phyloP scores from a whole-genome alignment of 2,797 vertebrate genomes.

The Micrastur ruficollis region DNA sequence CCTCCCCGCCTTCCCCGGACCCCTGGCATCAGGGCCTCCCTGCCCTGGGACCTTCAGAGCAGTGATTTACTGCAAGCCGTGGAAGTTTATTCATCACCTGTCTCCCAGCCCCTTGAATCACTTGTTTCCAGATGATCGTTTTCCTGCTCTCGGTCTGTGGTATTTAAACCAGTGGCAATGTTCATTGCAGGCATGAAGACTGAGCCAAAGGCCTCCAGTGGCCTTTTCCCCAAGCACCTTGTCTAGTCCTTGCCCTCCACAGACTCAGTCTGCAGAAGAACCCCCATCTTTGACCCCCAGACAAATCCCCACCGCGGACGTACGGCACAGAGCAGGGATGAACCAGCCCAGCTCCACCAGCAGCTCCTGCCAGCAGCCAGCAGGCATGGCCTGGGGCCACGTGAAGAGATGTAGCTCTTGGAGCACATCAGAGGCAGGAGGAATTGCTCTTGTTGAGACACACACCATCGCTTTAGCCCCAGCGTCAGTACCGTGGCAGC shows the following conservation, averaged over 20 bases:
- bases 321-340: not conserved
- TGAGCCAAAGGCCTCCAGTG: not conserved
- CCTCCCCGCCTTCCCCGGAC: not conserved
- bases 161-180: not conserved
- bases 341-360: not conserved
- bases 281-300: not conserved
- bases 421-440: accelerated
- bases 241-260: not conserved
- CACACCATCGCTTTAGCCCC: not conserved
- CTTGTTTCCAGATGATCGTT: not conserved
- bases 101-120: not conserved
- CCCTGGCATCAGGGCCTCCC: not conserved
- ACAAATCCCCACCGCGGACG: not conserved
- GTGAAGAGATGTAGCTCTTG: not conserved
- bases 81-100: not conserved
- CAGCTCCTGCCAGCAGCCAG: not conserved
- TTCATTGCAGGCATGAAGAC: not conserved
- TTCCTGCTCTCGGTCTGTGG: not conserved
- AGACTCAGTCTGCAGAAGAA: not conserved
- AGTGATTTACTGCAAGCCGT: not conserved
- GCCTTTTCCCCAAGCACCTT: not conserved
- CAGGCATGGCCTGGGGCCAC: accelerated
- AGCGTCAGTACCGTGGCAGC: not conserved
- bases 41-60: not conserved
- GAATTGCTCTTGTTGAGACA: not conserved